Percentiles rank a stretch among this genome's conserved stretches.
These are phyloP conservation scores for Eleutherodactylus coqui DNA, from an alignment of 2,797 vertebrate species.

Conservation along the genomic window DNA sequence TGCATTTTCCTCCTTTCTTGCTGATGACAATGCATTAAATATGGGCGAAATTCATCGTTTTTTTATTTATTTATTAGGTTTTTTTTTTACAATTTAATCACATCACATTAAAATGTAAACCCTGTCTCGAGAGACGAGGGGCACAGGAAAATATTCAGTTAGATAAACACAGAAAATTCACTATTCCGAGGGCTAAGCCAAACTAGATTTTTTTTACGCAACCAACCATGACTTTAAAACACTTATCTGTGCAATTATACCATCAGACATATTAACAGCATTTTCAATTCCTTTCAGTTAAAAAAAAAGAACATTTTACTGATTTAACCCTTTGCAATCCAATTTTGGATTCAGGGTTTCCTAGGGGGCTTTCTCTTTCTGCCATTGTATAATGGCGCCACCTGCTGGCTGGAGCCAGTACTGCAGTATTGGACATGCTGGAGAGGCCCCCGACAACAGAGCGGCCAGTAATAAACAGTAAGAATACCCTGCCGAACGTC, in stretches of 20 bases:
- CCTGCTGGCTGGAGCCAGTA: no score
- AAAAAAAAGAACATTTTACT: background rate
- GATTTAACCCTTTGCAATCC: no score
- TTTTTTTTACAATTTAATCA: conserved; percentile 14
- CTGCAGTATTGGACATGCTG: no score
- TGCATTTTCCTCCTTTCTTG: background rate
- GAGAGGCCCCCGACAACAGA: no score
- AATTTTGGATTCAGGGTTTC: no score
- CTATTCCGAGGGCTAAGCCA: background rate
- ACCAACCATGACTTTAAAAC: conserved; percentile 8
- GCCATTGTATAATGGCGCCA: no score
- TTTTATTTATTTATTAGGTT: background rate
- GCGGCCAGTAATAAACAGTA: no score
- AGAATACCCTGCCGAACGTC: no score
- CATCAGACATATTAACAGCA: background rate
- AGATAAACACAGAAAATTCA: background rate
- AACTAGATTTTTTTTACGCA: background rate
- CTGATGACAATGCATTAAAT: background rate
- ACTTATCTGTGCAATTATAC: conserved; percentile 17
- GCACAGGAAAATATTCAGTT: conserved; percentile 3
- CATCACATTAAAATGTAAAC: conserved; percentile 26
- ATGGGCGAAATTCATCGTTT: background rate
- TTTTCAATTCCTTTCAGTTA: background rate
- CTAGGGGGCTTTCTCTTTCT: no score
- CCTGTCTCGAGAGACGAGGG: conserved; percentile 1